A percentile compares a stretch with the other conserved stretches of the same genome.
phyloP scores from a whole-genome alignment of 2,888 invertebrate species.

The Pardosa pseudoannulata region DNA sequence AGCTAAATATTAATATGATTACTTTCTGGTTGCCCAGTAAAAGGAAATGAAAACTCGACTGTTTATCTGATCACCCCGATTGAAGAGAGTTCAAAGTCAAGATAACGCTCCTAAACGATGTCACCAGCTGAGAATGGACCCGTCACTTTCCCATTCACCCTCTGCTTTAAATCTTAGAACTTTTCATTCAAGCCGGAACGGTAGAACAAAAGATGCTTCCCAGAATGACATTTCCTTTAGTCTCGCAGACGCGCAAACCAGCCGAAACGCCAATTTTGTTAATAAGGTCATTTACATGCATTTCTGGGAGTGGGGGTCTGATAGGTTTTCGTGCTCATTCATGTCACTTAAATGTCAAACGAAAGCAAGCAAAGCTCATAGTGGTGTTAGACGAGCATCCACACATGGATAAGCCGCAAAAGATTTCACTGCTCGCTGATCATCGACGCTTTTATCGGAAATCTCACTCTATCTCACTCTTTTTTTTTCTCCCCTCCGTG shows the following conservation, averaged over 20 bases:
- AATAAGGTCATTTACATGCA: constrained; percentile 22
- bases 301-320: not conserved
- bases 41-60: too few species aligned
- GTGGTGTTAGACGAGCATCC: not conserved
- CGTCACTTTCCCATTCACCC: not conserved
- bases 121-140: too few species aligned
- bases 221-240: constrained; percentile 13
- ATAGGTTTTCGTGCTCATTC: constrained; percentile 8
- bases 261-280: constrained; percentile 8
- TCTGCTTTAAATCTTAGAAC: not conserved
- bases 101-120: too few species aligned
- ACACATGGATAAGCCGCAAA: constrained; percentile 8
- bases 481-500: not conserved
- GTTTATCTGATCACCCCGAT: too few species aligned
- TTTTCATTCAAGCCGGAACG: not conserved
- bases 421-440: constrained; percentile 14
- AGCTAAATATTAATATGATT: too few species aligned
- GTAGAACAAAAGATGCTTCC: constrained; percentile 3
- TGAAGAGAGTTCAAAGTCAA: too few species aligned
- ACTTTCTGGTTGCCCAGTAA: too few species aligned
- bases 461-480: not conserved
- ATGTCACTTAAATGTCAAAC: constrained; percentile 18
- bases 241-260: not conserved
- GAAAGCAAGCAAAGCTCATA: constrained; percentile 3
- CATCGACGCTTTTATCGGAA: constrained; percentile 3